Conservation (phyloP, 2,113 vertebrate species). For the Urocolius indicus region DNA sequence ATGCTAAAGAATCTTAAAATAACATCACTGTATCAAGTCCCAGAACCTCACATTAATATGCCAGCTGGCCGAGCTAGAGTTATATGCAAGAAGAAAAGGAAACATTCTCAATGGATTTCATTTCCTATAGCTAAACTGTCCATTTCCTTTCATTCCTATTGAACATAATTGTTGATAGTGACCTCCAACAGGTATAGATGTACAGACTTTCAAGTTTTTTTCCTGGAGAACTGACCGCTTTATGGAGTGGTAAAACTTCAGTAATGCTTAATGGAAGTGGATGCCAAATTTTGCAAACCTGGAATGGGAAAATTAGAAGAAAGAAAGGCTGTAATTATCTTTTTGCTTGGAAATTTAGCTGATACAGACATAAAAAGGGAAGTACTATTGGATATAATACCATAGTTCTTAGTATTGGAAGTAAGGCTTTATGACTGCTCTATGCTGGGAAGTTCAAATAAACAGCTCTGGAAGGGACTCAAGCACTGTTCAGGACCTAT, state of each 20-base stretch:
- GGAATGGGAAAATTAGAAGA: not conserved
- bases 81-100: slow-evolving; percentile 66
- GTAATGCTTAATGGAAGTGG: not conserved
- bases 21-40: slow-evolving; percentile 72
- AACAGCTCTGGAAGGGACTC: not conserved
- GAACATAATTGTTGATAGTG: slow-evolving; percentile 29
- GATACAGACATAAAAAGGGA: not conserved
- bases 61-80: slow-evolving; percentile 67
- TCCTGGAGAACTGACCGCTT: not conserved
- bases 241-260: not conserved
- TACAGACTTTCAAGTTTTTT: slow-evolving; percentile 1
- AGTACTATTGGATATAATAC: not conserved
- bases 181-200: slow-evolving; percentile 30
- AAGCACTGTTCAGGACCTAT: not conserved
- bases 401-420: not conserved
- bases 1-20: slow-evolving; percentile 77
- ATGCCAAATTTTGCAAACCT: not conserved
- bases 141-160: slow-evolving; percentile 69
- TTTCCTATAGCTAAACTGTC: slow-evolving; percentile 74
- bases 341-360: not conserved
- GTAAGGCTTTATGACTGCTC: not conserved
- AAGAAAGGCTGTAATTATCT: not conserved
- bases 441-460: not conserved
- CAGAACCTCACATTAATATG: slow-evolving; percentile 64
- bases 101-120: slow-evolving; percentile 68